Percentiles rank a stretch among this genome's conserved stretches.
phyloP scores from a whole-genome alignment of 2,888 invertebrate species.

The Machimus atricapillus region DNA sequence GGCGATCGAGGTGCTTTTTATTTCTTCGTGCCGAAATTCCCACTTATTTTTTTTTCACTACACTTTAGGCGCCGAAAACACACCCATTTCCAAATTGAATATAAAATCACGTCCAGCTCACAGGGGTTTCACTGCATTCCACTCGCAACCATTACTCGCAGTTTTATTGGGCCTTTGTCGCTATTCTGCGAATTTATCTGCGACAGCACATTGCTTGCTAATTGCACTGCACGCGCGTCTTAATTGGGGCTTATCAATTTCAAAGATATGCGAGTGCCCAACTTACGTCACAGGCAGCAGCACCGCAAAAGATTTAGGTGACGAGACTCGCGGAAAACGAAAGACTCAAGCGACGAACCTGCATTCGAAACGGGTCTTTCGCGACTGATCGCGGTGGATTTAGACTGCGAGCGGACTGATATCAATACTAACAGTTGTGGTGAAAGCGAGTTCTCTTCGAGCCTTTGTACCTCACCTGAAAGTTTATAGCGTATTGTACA shows the following conservation, averaged over 20 bases:
- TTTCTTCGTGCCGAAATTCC: not conserved
- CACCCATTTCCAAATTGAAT: conserved; percentile 24
- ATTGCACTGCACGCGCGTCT: not conserved
- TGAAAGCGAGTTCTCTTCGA: not conserved
- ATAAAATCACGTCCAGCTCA: not conserved
- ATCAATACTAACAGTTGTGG: not conserved
- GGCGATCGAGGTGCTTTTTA: not conserved
- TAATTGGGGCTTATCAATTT: not conserved
- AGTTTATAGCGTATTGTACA: not conserved
- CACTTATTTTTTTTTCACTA: not conserved
- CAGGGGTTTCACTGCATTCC: conserved; percentile 28
- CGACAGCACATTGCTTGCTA: not conserved
- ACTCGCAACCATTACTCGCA: not conserved
- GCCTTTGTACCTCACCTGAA: not conserved
- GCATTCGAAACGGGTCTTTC: conserved; percentile 3
- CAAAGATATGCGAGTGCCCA: not conserved
- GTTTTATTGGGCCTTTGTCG: not conserved
- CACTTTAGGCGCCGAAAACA: conserved; percentile 5
- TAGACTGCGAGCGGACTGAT: not conserved
- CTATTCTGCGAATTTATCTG: not conserved
- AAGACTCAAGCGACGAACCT: conserved; percentile 48
- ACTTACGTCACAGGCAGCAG: not conserved
- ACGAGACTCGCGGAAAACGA: conserved; percentile 42
- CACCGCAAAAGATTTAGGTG: not conserved
- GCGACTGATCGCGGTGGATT: not conserved